A percentile compares a stretch with the other conserved stretches of the same genome.
phyloP scores from a whole-genome alignment of 2,797 vertebrate genomes.

The Dendrocincla fuliginosa region DNA sequence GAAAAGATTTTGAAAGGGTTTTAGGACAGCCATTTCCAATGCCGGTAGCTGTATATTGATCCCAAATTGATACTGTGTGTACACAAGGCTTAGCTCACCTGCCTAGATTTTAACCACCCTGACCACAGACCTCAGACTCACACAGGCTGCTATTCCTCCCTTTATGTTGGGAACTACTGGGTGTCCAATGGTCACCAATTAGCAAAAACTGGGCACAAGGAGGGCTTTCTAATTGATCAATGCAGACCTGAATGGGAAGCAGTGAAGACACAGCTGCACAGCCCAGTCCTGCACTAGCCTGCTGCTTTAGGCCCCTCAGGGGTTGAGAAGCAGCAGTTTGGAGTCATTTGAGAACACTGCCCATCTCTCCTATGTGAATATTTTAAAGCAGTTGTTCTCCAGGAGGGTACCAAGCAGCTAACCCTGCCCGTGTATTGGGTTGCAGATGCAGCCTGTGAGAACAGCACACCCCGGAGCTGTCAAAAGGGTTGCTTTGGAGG shows the following conservation, averaged over 20 bases:
- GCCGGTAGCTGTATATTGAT: neutral
- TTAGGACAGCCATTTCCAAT: neutral
- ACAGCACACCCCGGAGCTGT: neutral
- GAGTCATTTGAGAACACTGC: conserved; percentile 31
- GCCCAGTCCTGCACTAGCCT: neutral
- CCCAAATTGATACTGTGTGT: neutral
- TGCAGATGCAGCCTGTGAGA: conserved; percentile 12
- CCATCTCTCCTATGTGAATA: conserved; percentile 35
- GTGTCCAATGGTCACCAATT: neutral
- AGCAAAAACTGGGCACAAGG: neutral
- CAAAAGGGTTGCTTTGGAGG: neutral
- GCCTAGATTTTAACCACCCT: neutral
- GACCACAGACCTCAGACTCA: neutral
- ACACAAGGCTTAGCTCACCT: neutral
- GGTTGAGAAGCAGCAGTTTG: neutral
- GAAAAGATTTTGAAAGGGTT: neutral
- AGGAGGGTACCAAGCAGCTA: conserved; percentile 20
- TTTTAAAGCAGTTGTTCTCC: conserved; percentile 29
- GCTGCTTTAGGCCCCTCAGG: neutral
- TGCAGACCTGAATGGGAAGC: neutral
- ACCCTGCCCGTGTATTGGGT: neutral
- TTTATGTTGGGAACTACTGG: neutral
- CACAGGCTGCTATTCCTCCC: neutral
- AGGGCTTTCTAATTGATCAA: neutral
- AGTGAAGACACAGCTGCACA: neutral